Evolutionary conservation across 2,888 invertebrate species (phyloP), one percentile per base, ranked within the genome.

Genomic region (Chymomyza procnemis): DNA sequence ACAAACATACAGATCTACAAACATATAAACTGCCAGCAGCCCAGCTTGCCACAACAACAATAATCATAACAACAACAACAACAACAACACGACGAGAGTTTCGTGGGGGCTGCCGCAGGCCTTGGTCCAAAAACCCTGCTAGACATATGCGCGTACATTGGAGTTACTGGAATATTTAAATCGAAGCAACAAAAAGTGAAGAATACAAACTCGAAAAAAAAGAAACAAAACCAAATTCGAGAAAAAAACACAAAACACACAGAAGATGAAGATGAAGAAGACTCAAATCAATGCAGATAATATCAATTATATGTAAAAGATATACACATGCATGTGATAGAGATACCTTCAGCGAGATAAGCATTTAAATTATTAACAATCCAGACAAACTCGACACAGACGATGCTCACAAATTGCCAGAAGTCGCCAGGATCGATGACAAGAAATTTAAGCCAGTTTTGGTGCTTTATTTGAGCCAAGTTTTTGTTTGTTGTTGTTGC

Each of bases 281-380:
- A 64, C 58, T 77, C 76, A 73, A 82, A 81, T 84, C 82, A 85
- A 87, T 81, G 79, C 74, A 77, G 86, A 87, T 87, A 85, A 86
- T 85, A 87, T 87, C 86, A 87, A 80, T 87, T 87, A 86, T 87
- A 81, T 85, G 86, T 87, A 83, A 85, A 80, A 87, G 87, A 87
- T 85, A 87, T 85, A 87, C 81, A 78, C 75, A 78, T 72, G 72
- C 73, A 80, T 76, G 70, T 71, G 76, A 76, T 81, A 83, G 83
- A 83, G 83, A 83, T 83, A 78, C 78, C 71, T 70, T 75, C 75
- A 73, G 50, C 66, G 70, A 66, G 84, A 84, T 84, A 84, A 81
- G 85, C 77, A 85, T 81, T 84, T 83, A 85, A 84, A 85, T 83
- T 85, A 84, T 81, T 67, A 80, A 81, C 80, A 76, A 41, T 69